Conservation (phyloP, 2,113 vertebrate genomes). For the Lasiurus borealis region DNA sequence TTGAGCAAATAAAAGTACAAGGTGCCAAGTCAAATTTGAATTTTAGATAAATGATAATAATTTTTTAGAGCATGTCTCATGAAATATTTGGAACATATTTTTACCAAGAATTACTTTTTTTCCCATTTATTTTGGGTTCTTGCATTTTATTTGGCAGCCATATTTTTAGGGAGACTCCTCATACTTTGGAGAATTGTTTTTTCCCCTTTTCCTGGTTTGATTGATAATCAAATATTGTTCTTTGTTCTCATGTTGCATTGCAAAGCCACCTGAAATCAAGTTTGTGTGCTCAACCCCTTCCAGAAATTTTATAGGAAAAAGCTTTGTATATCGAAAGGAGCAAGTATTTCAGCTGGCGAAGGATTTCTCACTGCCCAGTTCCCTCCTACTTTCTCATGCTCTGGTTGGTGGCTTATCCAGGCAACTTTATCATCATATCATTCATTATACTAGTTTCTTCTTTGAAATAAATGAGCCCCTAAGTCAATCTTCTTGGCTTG, state of each 20-base stretch:
- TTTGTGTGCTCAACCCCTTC: not conserved
- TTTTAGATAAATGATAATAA: not conserved
- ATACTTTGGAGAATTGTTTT: not conserved
- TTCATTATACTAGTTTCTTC: slow-evolving; percentile 45
- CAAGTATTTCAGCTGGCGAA: not conserved
- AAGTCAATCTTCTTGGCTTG: slow-evolving; percentile 8
- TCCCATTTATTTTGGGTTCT: not conserved
- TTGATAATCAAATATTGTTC: not conserved
- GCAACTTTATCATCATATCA: slow-evolving; percentile 46
- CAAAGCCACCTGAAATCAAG: not conserved
- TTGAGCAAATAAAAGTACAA: slow-evolving; percentile 38
- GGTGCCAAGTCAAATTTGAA: not conserved
- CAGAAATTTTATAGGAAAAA: not conserved
- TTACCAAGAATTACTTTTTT: slow-evolving; percentile 8
- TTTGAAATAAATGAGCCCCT: slow-evolving; percentile 53
- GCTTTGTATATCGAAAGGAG: not conserved
- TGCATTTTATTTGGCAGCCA: not conserved
- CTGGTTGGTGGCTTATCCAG: slow-evolving; percentile 53
- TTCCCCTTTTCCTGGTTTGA: not conserved
- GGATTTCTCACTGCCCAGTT: slow-evolving; percentile 10
- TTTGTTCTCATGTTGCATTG: not conserved
- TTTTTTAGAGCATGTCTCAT: not conserved
- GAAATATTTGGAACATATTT: slow-evolving; percentile 30
- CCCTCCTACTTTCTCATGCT: slow-evolving; percentile 8
- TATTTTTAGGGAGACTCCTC: not conserved